phyloP scores from a whole-genome alignment of 2,797 vertebrate species.

The Ataeniobius toweri region DNA sequence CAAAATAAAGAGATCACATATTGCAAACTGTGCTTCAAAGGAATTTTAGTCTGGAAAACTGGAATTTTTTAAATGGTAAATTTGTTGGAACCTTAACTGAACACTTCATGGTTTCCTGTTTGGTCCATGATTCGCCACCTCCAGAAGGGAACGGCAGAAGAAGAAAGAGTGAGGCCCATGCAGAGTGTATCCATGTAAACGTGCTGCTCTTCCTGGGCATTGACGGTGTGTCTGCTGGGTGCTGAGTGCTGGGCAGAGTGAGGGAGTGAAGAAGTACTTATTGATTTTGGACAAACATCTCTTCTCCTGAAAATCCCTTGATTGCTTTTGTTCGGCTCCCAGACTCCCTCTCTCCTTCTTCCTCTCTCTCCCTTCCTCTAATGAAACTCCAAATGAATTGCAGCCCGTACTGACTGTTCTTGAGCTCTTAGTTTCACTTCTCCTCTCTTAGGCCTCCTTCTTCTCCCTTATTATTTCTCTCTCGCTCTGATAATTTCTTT shows the following conservation, averaged over 20 bases:
- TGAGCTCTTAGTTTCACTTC: constrained; percentile 31
- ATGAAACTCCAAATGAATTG: constrained; percentile 83
- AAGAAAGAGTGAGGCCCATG: constrained; percentile 23
- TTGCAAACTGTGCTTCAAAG: no score
- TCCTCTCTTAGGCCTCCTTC: constrained; percentile 17
- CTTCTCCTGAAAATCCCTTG: constrained; percentile 77
- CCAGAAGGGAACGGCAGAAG: constrained; percentile 19
- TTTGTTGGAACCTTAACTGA: background rate
- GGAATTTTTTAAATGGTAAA: background rate
- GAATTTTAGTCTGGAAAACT: background rate
- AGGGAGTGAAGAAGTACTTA: constrained; percentile 74
- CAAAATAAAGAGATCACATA: no score
- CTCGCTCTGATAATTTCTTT: constrained; percentile 48
- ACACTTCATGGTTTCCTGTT: constrained; percentile 17
- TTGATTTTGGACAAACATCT: constrained; percentile 81
- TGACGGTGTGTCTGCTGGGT: constrained; percentile 55
- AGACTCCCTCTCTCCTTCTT: constrained; percentile 60
- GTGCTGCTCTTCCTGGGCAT: constrained; percentile 31
- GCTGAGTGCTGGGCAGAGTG: constrained; percentile 63
- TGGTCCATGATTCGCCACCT: constrained; percentile 26
- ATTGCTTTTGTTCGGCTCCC: constrained; percentile 81
- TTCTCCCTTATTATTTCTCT: constrained; percentile 15
- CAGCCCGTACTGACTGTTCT: constrained; percentile 67
- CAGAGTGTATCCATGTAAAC: constrained; percentile 26
- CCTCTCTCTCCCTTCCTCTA: constrained; percentile 72